A percentile compares a stretch with the other conserved stretches of the same genome.
phyloP scores from a whole-genome alignment of 2,888 invertebrate genomes.

The Flabesymbios commensalis region DNA sequence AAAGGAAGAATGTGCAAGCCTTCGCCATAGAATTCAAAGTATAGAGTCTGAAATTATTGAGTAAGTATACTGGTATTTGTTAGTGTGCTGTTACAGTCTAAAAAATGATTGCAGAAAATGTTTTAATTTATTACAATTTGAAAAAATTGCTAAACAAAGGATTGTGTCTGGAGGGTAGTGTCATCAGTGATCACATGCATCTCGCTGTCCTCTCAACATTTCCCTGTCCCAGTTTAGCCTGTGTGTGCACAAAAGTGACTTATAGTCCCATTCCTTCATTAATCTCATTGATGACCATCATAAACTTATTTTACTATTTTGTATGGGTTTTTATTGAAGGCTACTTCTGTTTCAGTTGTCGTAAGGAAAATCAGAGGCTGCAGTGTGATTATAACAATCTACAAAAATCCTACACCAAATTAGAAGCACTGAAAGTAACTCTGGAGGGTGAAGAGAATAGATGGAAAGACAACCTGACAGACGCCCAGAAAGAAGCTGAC shows the following conservation, averaged over 20 bases:
- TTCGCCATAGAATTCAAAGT: slow-evolving; percentile 56
- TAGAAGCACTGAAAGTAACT: slow-evolving; percentile 57
- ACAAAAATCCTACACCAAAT: slow-evolving; percentile 56
- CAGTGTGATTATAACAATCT: slow-evolving; percentile 58
- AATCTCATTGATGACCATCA: no score
- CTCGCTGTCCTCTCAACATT: not conserved
- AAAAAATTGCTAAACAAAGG: no score
- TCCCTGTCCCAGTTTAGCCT: no score
- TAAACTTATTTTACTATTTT: not conserved
- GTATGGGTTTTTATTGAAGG: not conserved
- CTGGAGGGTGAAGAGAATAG: slow-evolving; percentile 53
- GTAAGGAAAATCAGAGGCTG: slow-evolving; percentile 56
- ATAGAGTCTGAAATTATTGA: slow-evolving; percentile 60
- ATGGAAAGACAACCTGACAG: slow-evolving; percentile 55
- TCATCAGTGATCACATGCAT: not conserved
- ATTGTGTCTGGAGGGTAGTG: no score
- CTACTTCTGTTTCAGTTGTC: slow-evolving; percentile 53
- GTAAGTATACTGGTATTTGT: slow-evolving; percentile 10
- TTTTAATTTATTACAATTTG: no score
- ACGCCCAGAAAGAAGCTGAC: slow-evolving; percentile 58
- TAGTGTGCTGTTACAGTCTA: no score
- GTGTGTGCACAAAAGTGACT: no score
- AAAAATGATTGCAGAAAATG: no score
- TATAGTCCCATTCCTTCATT: no score
- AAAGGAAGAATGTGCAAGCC: slow-evolving; percentile 59